Conservation (phyloP, 2,888 invertebrate genomes). For the Cephus pulcher region DNA sequence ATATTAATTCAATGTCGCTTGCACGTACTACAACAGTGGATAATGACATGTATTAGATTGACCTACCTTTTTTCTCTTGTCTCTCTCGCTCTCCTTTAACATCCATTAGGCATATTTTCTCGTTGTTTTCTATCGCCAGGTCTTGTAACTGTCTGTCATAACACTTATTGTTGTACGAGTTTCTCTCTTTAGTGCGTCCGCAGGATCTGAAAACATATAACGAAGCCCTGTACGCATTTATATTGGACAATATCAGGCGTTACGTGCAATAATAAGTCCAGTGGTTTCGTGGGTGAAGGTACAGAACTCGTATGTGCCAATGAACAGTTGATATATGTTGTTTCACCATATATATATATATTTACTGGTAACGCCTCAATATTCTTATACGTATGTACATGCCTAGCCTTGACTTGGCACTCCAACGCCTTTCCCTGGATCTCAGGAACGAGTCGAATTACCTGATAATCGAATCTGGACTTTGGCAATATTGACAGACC, state of each 20-base stretch:
- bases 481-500: constrained; percentile 15
- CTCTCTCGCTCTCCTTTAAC: not conserved
- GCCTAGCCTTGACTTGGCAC: constrained; percentile 31
- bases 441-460: constrained; percentile 20
- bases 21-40: not conserved
- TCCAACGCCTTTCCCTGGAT: constrained; percentile 35
- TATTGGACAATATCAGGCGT: not conserved
- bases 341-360: not conserved
- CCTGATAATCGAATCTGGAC: constrained; percentile 31
- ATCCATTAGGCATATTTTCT: not conserved
- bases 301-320: not conserved
- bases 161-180: not conserved
- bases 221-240: not conserved
- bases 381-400: not conserved
- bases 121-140: not conserved
- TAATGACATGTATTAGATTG: not conserved
- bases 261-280: not conserved
- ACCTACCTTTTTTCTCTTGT: not conserved
- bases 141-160: not conserved
- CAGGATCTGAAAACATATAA: not conserved
- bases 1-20: not conserved
- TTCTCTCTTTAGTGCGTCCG: not conserved
- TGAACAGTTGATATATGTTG: not conserved
- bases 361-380: constrained; percentile 30
- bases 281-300: not conserved